Evolutionary conservation across 2,797 vertebrate species (phyloP).

Genomic region (Fringilla coelebs): DNA sequence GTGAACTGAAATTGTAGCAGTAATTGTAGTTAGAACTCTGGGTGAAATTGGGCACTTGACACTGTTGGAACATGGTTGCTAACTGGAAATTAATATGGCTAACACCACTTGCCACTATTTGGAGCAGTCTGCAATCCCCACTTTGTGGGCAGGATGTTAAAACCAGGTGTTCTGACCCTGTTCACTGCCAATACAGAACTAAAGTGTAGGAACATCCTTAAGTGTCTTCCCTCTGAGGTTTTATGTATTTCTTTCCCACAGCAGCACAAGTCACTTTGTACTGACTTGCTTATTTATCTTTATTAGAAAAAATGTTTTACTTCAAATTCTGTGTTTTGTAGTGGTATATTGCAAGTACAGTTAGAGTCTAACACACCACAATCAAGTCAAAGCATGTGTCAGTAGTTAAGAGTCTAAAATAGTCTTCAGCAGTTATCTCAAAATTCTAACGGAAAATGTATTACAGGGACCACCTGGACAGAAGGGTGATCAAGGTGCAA

Average conservation of each 20-base stretch:
- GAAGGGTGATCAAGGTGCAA: constrained; percentile 95
- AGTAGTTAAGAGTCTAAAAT: neutral
- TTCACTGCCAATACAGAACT: neutral
- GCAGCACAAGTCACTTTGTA: neutral
- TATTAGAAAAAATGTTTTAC: neutral
- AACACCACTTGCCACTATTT: neutral
- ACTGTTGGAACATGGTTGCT: neutral
- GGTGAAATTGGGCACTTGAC: neutral
- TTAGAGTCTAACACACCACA: neutral
- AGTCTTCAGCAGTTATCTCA: neutral
- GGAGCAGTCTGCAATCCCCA: neutral
- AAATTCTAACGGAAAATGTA: neutral
- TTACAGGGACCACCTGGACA: constrained; percentile 92
- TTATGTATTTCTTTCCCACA: neutral
- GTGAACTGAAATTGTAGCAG: neutral
- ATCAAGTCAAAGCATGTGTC: neutral
- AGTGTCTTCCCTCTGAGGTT: neutral
- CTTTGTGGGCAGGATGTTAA: neutral
- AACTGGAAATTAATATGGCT: neutral
- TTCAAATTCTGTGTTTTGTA: neutral
- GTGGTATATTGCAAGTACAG: neutral
- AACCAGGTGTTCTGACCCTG: neutral
- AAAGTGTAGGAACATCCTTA: neutral
- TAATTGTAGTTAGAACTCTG: neutral
- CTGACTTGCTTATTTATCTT: neutral